These are phyloP conservation scores for Galleria mellonella DNA, from an alignment of 1,140 invertebrate genomes.

Conservation along the genomic window DNA sequence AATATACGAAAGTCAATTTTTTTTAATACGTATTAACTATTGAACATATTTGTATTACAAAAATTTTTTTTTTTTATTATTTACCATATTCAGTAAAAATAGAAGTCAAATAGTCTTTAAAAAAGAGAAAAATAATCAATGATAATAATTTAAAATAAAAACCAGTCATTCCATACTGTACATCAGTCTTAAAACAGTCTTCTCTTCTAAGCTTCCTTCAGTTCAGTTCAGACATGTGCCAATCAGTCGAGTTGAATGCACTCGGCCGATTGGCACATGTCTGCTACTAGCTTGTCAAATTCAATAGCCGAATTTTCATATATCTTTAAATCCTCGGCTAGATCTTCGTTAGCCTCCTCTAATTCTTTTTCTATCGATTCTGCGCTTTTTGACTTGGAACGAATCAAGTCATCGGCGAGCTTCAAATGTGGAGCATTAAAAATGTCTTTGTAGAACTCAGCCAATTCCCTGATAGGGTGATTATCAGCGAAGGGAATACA, in stretches of 20 bases:
- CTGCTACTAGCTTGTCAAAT: conserved; percentile 60
- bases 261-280: conserved; percentile 59
- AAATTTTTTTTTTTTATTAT: no score
- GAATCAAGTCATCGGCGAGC: conserved; percentile 29
- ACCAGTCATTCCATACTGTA: conserved; percentile 1
- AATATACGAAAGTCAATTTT: no score
- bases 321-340: conserved; percentile 48
- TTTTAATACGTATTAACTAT: no score
- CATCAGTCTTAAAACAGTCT: conserved; percentile 13
- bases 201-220: conserved; percentile 13
- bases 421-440: conserved; percentile 66
- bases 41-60: no score
- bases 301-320: conserved; percentile 58
- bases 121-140: no score
- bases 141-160: no score
- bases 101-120: no score
- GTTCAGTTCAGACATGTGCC: no score
- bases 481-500: conserved; percentile 60
- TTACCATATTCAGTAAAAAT: no score
- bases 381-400: conserved; percentile 17
- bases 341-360: conserved; percentile 37
- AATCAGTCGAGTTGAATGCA: no score
- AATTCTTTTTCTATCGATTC: conserved; percentile 32
- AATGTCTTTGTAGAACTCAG: conserved; percentile 66
- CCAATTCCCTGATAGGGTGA: conserved; percentile 60